Evolutionary conservation across 2,113 vertebrate genomes (phyloP).

Genomic region (Nettapus auritus): DNA sequence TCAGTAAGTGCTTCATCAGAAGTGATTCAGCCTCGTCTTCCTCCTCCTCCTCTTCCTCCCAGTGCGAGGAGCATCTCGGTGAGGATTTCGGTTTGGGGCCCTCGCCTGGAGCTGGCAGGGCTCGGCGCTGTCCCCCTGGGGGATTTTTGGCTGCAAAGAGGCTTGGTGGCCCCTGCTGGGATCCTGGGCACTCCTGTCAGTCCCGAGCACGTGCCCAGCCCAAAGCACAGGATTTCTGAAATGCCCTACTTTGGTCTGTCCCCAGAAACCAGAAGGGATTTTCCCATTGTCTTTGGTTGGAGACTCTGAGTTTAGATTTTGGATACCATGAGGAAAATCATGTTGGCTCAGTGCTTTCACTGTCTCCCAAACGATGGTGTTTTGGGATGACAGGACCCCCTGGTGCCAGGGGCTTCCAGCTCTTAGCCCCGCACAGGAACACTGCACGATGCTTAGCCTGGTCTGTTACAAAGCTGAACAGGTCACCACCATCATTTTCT

Average conservation of each 20-base stretch:
- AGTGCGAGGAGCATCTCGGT: background rate
- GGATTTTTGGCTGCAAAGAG: background rate
- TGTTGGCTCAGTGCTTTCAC: background rate
- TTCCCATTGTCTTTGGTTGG: accelerated
- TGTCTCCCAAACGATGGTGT: background rate
- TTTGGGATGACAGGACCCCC: background rate
- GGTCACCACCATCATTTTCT: background rate
- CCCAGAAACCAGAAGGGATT: background rate
- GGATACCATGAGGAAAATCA: background rate
- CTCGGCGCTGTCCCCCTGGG: too few species aligned
- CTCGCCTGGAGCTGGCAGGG: background rate
- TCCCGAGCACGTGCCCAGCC: too few species aligned
- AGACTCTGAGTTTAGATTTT: background rate
- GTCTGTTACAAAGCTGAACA: background rate
- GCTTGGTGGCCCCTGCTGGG: too few species aligned
- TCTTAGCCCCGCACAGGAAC: background rate
- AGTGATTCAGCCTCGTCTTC: background rate
- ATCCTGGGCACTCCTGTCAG: background rate
- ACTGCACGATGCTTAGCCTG: accelerated
- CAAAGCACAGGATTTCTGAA: background rate
- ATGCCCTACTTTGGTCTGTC: background rate
- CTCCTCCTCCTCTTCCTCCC: too few species aligned
- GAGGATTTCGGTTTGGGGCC: background rate
- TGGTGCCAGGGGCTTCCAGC: background rate
- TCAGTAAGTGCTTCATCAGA: background rate